Base-by-base conservation (phyloP, 2,113 vertebrate species). In the Zapornia atra region DNA sequence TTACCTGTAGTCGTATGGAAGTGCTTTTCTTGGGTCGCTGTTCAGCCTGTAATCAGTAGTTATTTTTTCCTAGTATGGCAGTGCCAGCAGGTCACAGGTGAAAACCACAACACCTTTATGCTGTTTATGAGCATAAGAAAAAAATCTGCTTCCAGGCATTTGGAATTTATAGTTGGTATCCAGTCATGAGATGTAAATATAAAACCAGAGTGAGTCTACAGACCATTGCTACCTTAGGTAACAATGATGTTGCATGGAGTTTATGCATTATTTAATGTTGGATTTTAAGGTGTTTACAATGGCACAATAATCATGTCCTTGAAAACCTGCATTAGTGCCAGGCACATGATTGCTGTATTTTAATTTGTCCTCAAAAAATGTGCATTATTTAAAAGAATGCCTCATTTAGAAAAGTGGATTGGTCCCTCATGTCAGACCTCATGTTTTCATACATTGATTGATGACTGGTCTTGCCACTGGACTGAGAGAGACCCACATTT, bases 401-500 rank as follows among this genome's bases (percentile, higher is more conserved):
- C 63, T 73, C 29, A 34, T 75, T 79, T 69, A 70, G 21, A 50
- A 88, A 86, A 61, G 61, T 42, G 15, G 18, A 87, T 21, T 29
- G 51, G 50, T 71, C 33, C 40, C 60, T 60, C 4, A 9, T 63
- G 71, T 69, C 73, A 88, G 54, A 42, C 33, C 19, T 87, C n/a
- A 63, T 33, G 48, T 86, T 90, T 82, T 80, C 33, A 11, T 71
- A 20, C 56, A 10, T 25, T 89, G 92, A 85, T 81, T 61, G 46
- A 69, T 85, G 89, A 75, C n/a, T 26, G 36, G 2, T 89, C 57
- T 88, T 90, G 44, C 63, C 50, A 79, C 54, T 65, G 20, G 79
- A 21, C 81, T 93, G 86, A 79, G 85, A 68, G 64, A 92, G 59
- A 78, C 68, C 53, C 73, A 51, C 87, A 82, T 94, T 94, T 97